phyloP scores from a whole-genome alignment of 2,888 invertebrate genomes.

The Hartigia nigra region DNA sequence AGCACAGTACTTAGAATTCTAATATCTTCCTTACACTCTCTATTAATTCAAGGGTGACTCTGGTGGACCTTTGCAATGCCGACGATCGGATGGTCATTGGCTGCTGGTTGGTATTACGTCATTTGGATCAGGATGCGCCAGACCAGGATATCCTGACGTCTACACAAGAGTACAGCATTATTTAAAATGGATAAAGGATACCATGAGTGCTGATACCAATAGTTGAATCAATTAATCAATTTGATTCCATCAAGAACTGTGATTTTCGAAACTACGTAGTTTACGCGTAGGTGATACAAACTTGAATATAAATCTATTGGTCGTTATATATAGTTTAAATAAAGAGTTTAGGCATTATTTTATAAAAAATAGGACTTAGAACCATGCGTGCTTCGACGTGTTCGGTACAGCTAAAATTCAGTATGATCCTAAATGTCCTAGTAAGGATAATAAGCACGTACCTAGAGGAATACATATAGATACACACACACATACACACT shows the following conservation, averaged over 20 bases:
- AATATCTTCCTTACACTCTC: neutral
- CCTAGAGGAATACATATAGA: neutral
- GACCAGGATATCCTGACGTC: slow-evolving; percentile 89
- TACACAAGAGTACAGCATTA: slow-evolving; percentile 88
- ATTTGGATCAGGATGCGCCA: slow-evolving; percentile 92
- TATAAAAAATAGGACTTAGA: neutral
- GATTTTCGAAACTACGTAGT: neutral
- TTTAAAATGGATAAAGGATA: slow-evolving; percentile 79
- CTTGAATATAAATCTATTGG: slow-evolving; percentile 5
- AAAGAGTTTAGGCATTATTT: slow-evolving; percentile 9
- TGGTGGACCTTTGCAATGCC: slow-evolving; percentile 90
- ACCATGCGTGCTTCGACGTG: neutral
- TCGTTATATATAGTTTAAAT: slow-evolving; percentile 6
- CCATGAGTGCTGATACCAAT: slow-evolving; percentile 32
- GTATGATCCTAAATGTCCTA: neutral
- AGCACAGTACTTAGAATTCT: neutral
- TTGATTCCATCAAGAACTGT: neutral
- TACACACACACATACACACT: neutral
- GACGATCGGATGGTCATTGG: slow-evolving; percentile 83
- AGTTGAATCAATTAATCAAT: neutral
- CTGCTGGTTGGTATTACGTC: slow-evolving; percentile 90
- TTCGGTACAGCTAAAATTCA: neutral
- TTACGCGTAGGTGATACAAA: neutral
- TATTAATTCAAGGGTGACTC: slow-evolving; percentile 79
- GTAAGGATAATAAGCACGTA: neutral